Evolutionary conservation across 2,888 invertebrate genomes (phyloP), one percentile per base, ranked within the genome.

Genomic region (Dicyrtomina minuta): DNA sequence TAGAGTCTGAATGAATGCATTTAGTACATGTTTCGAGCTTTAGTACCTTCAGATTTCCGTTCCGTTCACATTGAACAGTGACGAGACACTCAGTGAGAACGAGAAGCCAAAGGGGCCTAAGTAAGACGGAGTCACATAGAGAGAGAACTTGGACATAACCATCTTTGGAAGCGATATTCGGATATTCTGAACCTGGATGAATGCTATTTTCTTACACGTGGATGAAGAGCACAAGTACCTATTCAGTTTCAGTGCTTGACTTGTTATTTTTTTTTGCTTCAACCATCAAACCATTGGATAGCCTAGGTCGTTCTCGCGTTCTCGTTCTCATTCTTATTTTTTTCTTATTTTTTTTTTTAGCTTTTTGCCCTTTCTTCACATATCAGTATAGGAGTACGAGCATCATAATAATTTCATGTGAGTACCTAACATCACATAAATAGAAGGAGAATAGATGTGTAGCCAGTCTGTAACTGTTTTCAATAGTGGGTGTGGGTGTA

Each of bases 131-230:
- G 33, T 33, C 33, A 33, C 33, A 33, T 33, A 3, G 33, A 33
- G n/a, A n/a, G n/a, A n/a, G n/a, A n/a, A n/a, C 33, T 5, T 33
- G 3, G 4, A 5, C 33, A 8, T 33, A 33, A 33, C 33, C 33
- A 33, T 33, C 33, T 33, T 33, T 33, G 33, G 33, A 33, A 33
- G 33, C 8, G 33, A 33, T 33, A 33, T 33, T 33, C 33, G 33
- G 46, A 46, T 46, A 46, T 46, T 39, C 43, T 20, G 13, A 17
- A 20, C 12, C 8, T 13, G 58, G 44, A 41, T 60, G 43, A 60
- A 60, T 43, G 59, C 20, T 43, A 60, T 60, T 43, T 60, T 39
- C 20, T 41, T 39, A 60, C 59, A 60, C 59, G 59, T 60, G 59
- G 59, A 60, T 60, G 22, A 60, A 15, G 43, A 58, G n/a, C 41